Evolutionary conservation across 2,888 invertebrate species (phyloP).

Genomic region (Toxonevra muliebris): DNA sequence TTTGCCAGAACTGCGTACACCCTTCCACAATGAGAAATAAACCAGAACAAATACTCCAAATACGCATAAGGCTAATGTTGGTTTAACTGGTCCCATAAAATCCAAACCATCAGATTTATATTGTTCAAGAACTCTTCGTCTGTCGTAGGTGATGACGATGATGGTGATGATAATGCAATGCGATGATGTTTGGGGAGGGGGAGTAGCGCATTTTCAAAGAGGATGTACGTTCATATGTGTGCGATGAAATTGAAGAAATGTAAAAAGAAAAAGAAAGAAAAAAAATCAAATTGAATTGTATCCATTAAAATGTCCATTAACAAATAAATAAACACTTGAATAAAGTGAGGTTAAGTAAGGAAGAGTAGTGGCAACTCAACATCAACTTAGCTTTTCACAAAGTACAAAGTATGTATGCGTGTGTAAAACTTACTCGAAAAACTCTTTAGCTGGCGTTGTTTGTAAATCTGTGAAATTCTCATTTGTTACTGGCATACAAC

Average conservation of each 20-base stretch:
- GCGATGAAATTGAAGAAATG: neutral
- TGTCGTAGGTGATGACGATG: conserved; percentile 56
- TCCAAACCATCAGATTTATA: conserved; percentile 84
- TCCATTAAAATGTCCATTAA: conserved; percentile 23
- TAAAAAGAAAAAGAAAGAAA: neutral
- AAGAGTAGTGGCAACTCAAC: too few relatives aligned
- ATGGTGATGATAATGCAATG: neutral
- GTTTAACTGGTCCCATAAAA: conserved; percentile 88
- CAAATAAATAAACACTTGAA: conserved; percentile 18
- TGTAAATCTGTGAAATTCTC: conserved; percentile 68
- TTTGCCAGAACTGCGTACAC: conserved; percentile 91
- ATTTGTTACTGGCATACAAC: conserved; percentile 75
- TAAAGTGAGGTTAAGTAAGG: too few relatives aligned
- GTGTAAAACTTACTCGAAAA: conserved; percentile 78
- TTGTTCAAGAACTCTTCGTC: conserved; percentile 87
- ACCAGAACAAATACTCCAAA: conserved; percentile 91
- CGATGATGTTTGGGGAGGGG: neutral
- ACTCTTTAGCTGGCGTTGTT: conserved; percentile 86
- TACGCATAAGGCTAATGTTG: conserved; percentile 87
- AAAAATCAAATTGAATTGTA: neutral
- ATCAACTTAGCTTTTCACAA: too few relatives aligned
- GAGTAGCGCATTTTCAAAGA: neutral
- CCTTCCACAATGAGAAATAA: conserved; percentile 97
- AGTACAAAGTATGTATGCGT: neutral
- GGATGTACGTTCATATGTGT: neutral